Evolutionary conservation across 2,888 invertebrate species (phyloP), one percentile per base, ranked within the genome.

Genomic region (Cancer borealis): DNA sequence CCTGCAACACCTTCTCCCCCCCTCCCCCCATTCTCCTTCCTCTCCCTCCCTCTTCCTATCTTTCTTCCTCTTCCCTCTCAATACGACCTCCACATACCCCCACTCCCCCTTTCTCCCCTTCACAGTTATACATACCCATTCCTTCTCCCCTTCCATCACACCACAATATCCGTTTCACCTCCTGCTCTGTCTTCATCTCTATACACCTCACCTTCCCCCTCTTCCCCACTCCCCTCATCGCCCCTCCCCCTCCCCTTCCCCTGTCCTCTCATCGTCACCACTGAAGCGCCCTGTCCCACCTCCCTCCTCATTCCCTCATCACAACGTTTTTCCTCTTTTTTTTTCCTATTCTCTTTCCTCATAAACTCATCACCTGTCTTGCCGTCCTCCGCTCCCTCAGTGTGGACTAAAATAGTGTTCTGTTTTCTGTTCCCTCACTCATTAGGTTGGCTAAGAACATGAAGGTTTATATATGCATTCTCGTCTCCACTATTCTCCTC

Each of bases 1-100:
- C 79, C 45, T 92, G 92, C 92, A 92, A 92, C 92, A 66, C 92
- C 21, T 49, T 30, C 3, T 26, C 6, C n/a, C 47, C 8, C 30
- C n/a, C 54, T 5, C 54, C n/a, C 89, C 17, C 30, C 46, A 6
- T 17, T n/a, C 46, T 45, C n/a, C 88, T 30, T 46, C n/a, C 88
- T 88, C 88, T 47, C 30, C 30, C 88, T 46, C 45, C n/a, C 14
- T 88, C 45, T 26, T 1, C n/a, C 45, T 8, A 8, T 47, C 88
- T 17, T 14, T 30, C 47, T n/a, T 4, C 10, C 12, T 47, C 21
- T 46, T 88, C 47, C 47, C 88, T 88, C 10, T 30, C 46, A 10
- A 26, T 88, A 21, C 39, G 8, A 1, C 39, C 21, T 12, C 8
- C 21, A 17, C 30, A 30, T 39, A 21, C 73, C n/a, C 17, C 14